A percentile compares a stretch with the other conserved stretches of the same genome.
Evolutionary conservation across 23 tunicate species (phyloP).

Genomic region (Trididemnum miniatum): DNA sequence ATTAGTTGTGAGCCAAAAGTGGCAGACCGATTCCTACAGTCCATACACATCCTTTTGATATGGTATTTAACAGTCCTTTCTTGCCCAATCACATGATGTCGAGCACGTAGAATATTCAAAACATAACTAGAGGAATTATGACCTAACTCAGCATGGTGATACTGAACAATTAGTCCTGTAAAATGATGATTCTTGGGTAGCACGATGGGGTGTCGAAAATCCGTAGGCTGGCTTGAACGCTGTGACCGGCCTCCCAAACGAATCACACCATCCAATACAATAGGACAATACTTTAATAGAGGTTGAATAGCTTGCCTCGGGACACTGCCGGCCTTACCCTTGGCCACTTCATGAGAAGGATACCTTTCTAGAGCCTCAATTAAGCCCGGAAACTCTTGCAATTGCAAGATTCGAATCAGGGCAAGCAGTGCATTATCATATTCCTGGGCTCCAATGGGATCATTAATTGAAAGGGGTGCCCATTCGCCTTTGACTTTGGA

Average conservation of each 20-base stretch:
- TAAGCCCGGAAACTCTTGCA: constrained; percentile 18
- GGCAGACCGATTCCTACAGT: not conserved
- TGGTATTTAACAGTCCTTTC: constrained; percentile 3
- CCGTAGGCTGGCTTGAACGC: constrained; percentile 3
- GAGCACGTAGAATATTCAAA: not conserved
- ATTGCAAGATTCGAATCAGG: not conserved
- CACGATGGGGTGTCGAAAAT: constrained; percentile 11
- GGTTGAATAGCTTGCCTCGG: not conserved
- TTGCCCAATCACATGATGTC: constrained; percentile 17
- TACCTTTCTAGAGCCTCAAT: constrained; percentile 1
- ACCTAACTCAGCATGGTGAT: not conserved
- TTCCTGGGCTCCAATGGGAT: constrained; percentile 8
- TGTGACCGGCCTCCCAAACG: constrained; percentile 22
- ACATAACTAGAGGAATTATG: constrained; percentile 12
- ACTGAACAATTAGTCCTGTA: constrained; percentile 7
- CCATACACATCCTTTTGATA: constrained; percentile 8
- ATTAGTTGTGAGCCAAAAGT: constrained; percentile 10
- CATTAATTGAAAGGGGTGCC: not conserved
- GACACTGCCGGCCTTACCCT: not conserved
- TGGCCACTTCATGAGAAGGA: constrained; percentile 18
- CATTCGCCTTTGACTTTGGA: not conserved
- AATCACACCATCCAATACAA: constrained; percentile 7
- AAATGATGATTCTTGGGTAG: not conserved
- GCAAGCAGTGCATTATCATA: constrained; percentile 11
- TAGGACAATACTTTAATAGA: constrained; percentile 10